Base-by-base conservation (phyloP, 2,113 vertebrate genomes). In the Campylomormyrus numenius region DNA sequence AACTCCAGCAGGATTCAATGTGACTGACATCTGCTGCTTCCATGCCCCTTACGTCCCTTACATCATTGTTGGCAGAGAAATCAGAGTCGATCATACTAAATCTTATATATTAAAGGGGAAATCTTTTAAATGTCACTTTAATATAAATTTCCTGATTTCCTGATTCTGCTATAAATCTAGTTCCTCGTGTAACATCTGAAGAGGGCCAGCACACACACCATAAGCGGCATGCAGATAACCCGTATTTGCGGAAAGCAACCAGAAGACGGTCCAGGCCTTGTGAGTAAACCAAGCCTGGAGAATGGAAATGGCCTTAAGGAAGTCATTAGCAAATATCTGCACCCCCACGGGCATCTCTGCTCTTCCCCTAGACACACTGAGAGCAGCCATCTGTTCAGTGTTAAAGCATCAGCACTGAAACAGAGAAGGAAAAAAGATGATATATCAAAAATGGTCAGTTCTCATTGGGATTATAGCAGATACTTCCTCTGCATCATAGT, bases 301-400 rank as follows among this genome's bases (percentile, higher is more conserved):
- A 27, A 77, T 49, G 45, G n/a, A 11, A 7, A 77, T 21, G 53
- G 83, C 53, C 21, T 66, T 58, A 88, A 88, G 52, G 52, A 87
- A 49, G 48, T 50, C 24, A 87, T 87, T 87, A 87, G 85, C 7
- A n/a, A 62, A 42, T 42, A 87, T 87, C 42, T 42, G n/a, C 24
- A 50, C 48, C 45, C 31, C 85, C 27, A 50, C 66, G 31, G 56
- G 85, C 58, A 24, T 27, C 50, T 27, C 53, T 70, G 35, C 31
- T 48, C 31, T 35, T 21, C 39, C 88, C 89, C 90, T 53, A 90
- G 91, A 90, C 90, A 86, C 86, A 90, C 53, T 0, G 27, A 90
- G 74, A 88, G 88, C 70, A 91, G 88, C 31, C 90, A 91, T 90
- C 91, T 89, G 58, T 89, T 91, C 87, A 90, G 39, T 88, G 66